These are phyloP conservation scores for Diorhabda sublineata DNA, from an alignment of 1,140 invertebrate genomes.

Conservation along the genomic window DNA sequence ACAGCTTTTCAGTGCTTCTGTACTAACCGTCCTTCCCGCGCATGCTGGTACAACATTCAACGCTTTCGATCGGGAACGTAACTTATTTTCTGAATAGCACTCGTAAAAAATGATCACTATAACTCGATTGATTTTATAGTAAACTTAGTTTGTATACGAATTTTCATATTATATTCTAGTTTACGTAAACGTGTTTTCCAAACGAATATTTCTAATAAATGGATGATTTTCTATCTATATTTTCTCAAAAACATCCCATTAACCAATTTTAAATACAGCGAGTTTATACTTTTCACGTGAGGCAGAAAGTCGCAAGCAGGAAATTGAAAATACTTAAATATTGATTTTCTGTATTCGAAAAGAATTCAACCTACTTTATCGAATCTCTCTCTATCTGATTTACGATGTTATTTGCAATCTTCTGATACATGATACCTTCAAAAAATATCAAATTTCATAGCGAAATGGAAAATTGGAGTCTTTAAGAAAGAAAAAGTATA, in stretches of 20 bases:
- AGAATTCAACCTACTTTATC: background rate
- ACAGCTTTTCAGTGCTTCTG: no score
- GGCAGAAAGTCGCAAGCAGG: background rate
- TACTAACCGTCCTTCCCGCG: no score
- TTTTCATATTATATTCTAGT: no score
- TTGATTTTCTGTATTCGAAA: background rate
- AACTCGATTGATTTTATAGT: no score
- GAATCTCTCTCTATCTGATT: background rate
- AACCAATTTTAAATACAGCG: background rate
- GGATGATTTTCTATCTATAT: no score
- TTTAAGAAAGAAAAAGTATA: background rate
- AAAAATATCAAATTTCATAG: constrained; percentile 3
- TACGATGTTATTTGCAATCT: background rate
- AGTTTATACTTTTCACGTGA: background rate
- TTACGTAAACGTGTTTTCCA: no score
- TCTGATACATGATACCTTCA: background rate
- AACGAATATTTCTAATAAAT: no score
- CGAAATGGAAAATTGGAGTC: background rate
- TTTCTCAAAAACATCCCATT: background rate
- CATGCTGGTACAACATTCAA: no score
- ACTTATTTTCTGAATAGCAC: no score
- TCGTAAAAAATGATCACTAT: no score
- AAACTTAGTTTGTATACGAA: no score
- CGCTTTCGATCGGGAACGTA: no score
- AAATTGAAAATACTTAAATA: background rate